Evolutionary conservation across 2,113 vertebrate species (phyloP), one percentile per base, ranked within the genome.

Genomic region (Ageneiosus marmoratus): DNA sequence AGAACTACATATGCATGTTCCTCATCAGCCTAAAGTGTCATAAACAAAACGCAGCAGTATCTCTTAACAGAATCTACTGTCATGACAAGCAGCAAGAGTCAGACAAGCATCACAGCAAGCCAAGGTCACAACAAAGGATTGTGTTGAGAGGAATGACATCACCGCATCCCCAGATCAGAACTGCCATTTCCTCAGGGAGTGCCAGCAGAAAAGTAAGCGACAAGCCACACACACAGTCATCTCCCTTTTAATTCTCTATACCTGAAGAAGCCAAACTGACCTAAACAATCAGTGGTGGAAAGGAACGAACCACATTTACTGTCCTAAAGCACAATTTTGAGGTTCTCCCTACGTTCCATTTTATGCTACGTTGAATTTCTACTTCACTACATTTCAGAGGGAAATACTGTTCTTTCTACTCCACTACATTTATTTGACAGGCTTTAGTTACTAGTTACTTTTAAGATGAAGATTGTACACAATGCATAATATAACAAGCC

Each of bases 131-230:
- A 84, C 82, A 84, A 84, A 81, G 78, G 20, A 58, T 46, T 46
- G 74, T 79, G 50, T 65, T 51, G 69, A 48, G 79, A 77, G 60
- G 46, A 44, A 81, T 84, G 79, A 86, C 79, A 86, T 86, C 82
- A 86, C 63, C 65, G n/a, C 15, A 29, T 51, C 32, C 29, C 44
- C 63, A 70, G 67, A 77, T 77, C 78, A 78, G 37, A 77, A 41
- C 8, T 46, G 78, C 51, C 60, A 84, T 78, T 84, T 84, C 82
- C 79, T 81, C 34, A 55, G 27, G 50, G 55, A 81, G 50, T 29
- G 20, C 50, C 82, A 73, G 53, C 73, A 56, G 48, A 81, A n/a
- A 46, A 44, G 2, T 27, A 60, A 75, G 56, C 22, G 77, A 75
- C 81, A 79, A 34, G 20, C 53, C 51, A 58, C 51, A 50, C 51